These are phyloP conservation scores for Hemibagrus wyckioides DNA, from an alignment of 2,113 vertebrate species.

Conservation along the genomic window DNA sequence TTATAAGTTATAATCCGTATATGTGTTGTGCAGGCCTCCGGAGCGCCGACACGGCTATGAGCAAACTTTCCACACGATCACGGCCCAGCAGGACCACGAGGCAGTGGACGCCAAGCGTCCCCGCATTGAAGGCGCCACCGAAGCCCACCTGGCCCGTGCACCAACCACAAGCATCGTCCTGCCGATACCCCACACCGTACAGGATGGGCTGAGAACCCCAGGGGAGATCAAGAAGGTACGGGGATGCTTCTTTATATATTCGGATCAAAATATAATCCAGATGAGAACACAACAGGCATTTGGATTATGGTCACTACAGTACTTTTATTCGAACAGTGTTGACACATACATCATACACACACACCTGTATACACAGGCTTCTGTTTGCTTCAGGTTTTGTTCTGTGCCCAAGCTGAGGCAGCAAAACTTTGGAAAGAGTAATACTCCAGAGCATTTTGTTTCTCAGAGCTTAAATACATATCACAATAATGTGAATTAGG, in stretches of 20 bases:
- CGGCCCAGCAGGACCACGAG: constrained; percentile 84
- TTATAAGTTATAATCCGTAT: not conserved
- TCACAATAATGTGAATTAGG: not conserved
- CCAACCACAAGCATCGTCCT: constrained; percentile 71
- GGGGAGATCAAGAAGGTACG: constrained; percentile 92
- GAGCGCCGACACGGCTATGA: constrained; percentile 94
- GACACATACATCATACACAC: not conserved
- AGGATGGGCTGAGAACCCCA: constrained; percentile 83
- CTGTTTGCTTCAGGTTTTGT: not conserved
- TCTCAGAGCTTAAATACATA: not conserved
- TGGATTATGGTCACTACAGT: not conserved
- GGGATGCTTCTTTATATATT: constrained; percentile 29
- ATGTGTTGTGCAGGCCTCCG: constrained; percentile 79
- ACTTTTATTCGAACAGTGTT: not conserved
- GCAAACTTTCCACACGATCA: constrained; percentile 83
- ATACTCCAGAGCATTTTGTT: not conserved
- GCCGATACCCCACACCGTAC: constrained; percentile 82
- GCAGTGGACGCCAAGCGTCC: constrained; percentile 88
- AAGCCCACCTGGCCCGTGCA: constrained; percentile 84
- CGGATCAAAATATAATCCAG: not conserved
- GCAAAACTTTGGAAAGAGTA: not conserved
- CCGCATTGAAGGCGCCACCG: constrained; percentile 86
- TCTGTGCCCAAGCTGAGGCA: not conserved
- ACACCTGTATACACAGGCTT: not conserved
- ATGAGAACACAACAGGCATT: too few species aligned